Conservation (phyloP, 23 tunicate genomes). For the Oikopleura vanhoeffeni region DNA sequence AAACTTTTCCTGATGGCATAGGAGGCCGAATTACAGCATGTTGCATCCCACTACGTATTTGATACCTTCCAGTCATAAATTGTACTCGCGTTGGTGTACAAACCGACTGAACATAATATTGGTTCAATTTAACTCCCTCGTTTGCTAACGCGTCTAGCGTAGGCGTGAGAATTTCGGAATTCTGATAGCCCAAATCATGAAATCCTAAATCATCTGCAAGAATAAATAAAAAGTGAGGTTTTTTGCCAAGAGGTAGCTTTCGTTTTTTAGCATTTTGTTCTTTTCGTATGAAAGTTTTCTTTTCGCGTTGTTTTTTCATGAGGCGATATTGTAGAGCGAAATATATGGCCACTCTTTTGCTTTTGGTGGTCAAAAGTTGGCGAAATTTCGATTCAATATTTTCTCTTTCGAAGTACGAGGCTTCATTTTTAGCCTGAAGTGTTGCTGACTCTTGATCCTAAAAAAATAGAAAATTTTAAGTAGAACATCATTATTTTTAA, state of each 20-base stretch:
- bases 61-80: conserved; percentile 62
- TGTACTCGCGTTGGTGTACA: conserved; percentile 59
- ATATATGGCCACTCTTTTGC: not conserved
- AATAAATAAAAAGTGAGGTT: not conserved
- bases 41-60: conserved; percentile 56
- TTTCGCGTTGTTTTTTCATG: too few species aligned
- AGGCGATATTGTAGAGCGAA: not conserved
- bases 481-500: too few species aligned
- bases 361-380: not conserved
- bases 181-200: not conserved
- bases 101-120: conserved; percentile 19
- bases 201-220: not conserved
- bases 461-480: too few species aligned
- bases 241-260: too few species aligned
- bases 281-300: too few species aligned
- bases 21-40: conserved; percentile 29
- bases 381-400: not conserved
- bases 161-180: not conserved
- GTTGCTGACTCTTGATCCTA: too few species aligned
- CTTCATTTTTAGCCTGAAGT: too few species aligned
- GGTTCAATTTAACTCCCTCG: not conserved
- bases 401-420: too few species aligned
- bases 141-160: not conserved
- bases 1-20: too few species aligned
- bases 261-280: too few species aligned